phyloP scores from a whole-genome alignment of 2,797 vertebrate genomes.

The Lateolabrax maculatus region DNA sequence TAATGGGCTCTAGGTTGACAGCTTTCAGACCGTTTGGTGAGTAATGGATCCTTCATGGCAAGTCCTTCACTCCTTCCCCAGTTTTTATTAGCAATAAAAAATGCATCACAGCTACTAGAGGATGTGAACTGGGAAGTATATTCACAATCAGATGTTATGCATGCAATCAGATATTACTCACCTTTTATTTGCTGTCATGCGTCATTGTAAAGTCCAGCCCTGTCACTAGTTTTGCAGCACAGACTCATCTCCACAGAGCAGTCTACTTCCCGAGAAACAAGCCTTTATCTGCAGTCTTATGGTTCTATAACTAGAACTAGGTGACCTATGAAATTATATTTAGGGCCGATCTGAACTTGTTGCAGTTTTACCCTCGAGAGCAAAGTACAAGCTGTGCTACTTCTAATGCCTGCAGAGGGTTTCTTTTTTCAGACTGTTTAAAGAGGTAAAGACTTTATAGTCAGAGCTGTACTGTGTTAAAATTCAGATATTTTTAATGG shows the following conservation, averaged over 20 bases:
- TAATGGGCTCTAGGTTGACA: conserved; percentile 62
- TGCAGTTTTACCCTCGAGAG: conserved; percentile 67
- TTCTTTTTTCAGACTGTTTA: conserved; percentile 38
- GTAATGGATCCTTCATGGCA: conserved; percentile 59
- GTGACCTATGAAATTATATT: conserved; percentile 82
- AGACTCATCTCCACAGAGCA: conserved; percentile 26
- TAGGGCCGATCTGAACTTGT: conserved; percentile 77
- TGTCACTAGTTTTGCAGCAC: conserved; percentile 39
- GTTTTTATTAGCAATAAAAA: conserved; percentile 49
- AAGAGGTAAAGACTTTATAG: conserved; percentile 8
- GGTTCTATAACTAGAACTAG: conserved; percentile 80
- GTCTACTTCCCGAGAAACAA: conserved; percentile 47
- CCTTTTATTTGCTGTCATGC: neutral
- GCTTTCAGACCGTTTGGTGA: conserved; percentile 53
- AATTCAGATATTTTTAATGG: neutral
- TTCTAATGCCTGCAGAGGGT: conserved; percentile 61
- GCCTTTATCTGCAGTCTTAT: conserved; percentile 56
- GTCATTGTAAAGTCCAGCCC: conserved; percentile 17
- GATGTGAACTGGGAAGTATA: conserved; percentile 15
- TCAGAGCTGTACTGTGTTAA: neutral
- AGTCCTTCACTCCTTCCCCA: conserved; percentile 20
- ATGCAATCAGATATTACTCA: neutral
- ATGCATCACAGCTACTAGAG: conserved; percentile 4
- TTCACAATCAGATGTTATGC: neutral
- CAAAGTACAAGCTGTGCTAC: conserved; percentile 73